These are phyloP conservation scores for Gracilinanus agilis DNA, from an alignment of 2,113 vertebrate genomes.

Conservation along the genomic window DNA sequence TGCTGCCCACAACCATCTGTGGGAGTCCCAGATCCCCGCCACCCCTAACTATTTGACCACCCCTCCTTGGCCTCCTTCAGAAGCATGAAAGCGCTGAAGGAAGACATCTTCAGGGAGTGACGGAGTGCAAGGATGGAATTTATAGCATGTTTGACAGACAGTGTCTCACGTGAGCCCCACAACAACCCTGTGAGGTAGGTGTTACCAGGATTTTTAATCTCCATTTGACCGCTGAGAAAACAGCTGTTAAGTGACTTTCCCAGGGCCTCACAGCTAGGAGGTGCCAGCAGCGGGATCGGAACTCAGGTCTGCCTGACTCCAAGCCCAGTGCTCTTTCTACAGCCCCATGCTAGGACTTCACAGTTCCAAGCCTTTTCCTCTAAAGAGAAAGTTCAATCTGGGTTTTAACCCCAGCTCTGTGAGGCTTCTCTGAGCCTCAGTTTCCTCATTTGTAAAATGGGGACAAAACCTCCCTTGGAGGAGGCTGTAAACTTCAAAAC, in stretches of 20 bases:
- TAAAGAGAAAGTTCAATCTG: not conserved
- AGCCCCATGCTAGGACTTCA: too few relatives aligned
- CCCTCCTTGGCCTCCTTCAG: not conserved
- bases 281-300: not conserved
- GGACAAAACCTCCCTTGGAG: not conserved
- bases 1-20: not conserved
- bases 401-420: too few relatives aligned
- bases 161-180: not conserved
- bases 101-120: not conserved
- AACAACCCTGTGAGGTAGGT: not conserved
- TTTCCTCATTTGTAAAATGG: not conserved
- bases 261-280: not conserved
- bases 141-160: not conserved
- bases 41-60: not conserved
- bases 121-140: not conserved
- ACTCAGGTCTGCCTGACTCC: not conserved
- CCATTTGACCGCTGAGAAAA: not conserved
- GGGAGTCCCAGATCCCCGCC: not conserved
- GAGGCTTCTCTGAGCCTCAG: not conserved
- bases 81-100: not conserved
- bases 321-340: not conserved
- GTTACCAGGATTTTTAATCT: not conserved
- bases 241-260: not conserved
- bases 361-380: not conserved
- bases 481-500: not conserved